Conservation (phyloP, 1,140 invertebrate species). For the Dendrolimus punctatus region DNA sequence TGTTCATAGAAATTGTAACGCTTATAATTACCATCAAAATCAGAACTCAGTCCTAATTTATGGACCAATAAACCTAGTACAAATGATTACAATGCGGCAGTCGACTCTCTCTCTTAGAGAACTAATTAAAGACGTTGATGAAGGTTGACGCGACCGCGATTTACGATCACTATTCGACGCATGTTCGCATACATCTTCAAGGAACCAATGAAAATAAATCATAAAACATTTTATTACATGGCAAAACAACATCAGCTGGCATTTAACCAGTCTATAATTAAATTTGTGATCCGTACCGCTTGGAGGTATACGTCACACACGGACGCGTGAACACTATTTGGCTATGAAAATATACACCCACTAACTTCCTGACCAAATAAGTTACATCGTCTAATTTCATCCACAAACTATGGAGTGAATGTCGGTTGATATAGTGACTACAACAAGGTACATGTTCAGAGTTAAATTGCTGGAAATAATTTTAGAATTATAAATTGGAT, state of each 20-base stretch:
- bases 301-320: conserved; percentile 25
- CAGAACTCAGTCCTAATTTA: no score
- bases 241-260: conserved; percentile 49
- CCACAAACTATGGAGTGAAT: no score
- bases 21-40: no score
- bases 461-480: no score
- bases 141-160: conserved; percentile 3
- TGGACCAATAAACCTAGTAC: no score
- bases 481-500: no score
- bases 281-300: conserved; percentile 21
- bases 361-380: conserved; percentile 4
- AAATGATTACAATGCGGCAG: no score
- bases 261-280: conserved; percentile 63
- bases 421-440: no score
- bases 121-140: no score
- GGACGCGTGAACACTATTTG: conserved; percentile 32
- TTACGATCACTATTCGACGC: conserved; percentile 3
- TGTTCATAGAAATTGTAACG: conserved; percentile 15
- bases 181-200: conserved; percentile 1
- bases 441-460: no score
- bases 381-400: no score
- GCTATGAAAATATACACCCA: conserved; percentile 49
- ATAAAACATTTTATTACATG: conserved; percentile 44
- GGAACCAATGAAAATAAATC: conserved; percentile 43
- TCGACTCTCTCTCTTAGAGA: no score